A percentile compares a stretch with the other conserved stretches of the same genome.
phyloP scores from a whole-genome alignment of 2,113 vertebrate genomes.

The Myocastor coypus region DNA sequence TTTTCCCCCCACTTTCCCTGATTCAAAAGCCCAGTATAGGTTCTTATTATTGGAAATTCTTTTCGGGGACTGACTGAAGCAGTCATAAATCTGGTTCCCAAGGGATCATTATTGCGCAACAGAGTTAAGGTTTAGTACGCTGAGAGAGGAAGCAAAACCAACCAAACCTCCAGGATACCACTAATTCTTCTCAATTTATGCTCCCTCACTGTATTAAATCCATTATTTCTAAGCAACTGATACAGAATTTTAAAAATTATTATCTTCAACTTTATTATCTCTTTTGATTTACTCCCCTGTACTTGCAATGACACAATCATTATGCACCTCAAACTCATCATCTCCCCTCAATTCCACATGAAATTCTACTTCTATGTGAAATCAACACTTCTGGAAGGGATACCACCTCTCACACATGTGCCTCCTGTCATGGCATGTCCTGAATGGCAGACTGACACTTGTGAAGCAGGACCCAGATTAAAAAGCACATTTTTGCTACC shows the following conservation, averaged over 20 bases:
- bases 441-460: neutral
- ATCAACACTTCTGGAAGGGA: neutral
- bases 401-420: neutral
- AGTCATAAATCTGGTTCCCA: neutral
- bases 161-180: neutral
- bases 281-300: neutral
- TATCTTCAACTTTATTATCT: neutral
- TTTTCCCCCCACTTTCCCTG: slow-evolving; percentile 19
- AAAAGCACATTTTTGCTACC: slow-evolving; percentile 34
- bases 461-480: neutral
- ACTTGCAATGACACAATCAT: neutral
- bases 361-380: neutral
- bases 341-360: neutral
- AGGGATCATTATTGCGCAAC: neutral
- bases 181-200: neutral
- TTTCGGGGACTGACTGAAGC: neutral
- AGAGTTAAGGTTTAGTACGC: neutral
- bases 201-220: neutral
- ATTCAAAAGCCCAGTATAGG: neutral
- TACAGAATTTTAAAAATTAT: neutral
- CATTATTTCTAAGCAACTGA: neutral
- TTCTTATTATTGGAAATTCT: neutral
- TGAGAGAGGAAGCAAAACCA: neutral
- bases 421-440: neutral
- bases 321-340: neutral